A percentile compares a stretch with the other conserved stretches of the same genome.
phyloP scores from a whole-genome alignment of 2,888 invertebrate species.

The Sturmia bella region DNA sequence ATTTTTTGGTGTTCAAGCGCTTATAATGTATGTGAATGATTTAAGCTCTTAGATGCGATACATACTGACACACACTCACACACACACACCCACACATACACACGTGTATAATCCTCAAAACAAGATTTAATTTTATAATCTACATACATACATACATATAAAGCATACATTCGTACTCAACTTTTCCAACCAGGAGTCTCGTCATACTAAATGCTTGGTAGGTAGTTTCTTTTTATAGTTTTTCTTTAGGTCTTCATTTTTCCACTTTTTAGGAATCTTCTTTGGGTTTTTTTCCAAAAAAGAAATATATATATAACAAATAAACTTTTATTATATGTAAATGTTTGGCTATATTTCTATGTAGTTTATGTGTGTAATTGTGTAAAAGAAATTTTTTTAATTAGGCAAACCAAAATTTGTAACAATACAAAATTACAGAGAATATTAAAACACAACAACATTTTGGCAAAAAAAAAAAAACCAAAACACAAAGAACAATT shows the following conservation, averaged over 20 bases:
- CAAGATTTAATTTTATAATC: neutral
- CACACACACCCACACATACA: neutral
- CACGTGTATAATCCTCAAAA: neutral
- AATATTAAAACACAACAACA: slow-evolving; percentile 36
- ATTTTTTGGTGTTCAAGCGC: slow-evolving; percentile 11
- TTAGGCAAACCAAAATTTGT: slow-evolving; percentile 46
- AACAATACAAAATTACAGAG: slow-evolving; percentile 35
- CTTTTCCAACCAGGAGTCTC: slow-evolving; percentile 14
- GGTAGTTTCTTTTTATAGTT: slow-evolving; percentile 20
- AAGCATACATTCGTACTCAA: neutral
- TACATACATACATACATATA: neutral
- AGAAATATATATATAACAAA: slow-evolving; percentile 26
- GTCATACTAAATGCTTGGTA: slow-evolving; percentile 43
- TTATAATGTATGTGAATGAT: slow-evolving; percentile 13
- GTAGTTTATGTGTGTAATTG: slow-evolving; percentile 69
- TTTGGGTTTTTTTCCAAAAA: slow-evolving; percentile 4
- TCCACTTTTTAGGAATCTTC: slow-evolving; percentile 13
- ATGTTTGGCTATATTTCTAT: slow-evolving; percentile 63
- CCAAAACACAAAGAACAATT: neutral
- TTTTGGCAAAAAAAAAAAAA: slow-evolving; percentile 33
- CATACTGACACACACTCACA: neutral
- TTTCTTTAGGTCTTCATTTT: neutral
- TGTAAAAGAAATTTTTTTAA: slow-evolving; percentile 47
- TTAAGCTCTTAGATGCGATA: slow-evolving; percentile 29
- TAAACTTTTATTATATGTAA: slow-evolving; percentile 52